Evolutionary conservation across 2,113 vertebrate genomes (phyloP).

Genomic region (Alosa alosa): DNA sequence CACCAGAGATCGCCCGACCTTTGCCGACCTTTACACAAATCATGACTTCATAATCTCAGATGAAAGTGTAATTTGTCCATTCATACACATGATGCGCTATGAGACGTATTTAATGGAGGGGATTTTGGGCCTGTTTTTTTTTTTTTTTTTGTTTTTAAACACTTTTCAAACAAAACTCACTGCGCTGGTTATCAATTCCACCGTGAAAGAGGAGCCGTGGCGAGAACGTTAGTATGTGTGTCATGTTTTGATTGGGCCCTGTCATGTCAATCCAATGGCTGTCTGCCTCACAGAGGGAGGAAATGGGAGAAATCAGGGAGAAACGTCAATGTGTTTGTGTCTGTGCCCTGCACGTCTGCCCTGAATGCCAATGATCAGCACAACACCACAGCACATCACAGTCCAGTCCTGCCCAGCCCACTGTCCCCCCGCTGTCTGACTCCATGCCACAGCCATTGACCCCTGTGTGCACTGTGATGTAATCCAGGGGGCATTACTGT

Average conservation of each 20-base stretch:
- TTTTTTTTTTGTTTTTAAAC: neutral
- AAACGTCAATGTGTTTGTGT: conserved; percentile 19
- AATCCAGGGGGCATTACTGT: neutral
- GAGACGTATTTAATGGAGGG: neutral
- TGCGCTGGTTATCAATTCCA: neutral
- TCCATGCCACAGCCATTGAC: neutral
- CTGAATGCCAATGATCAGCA: neutral
- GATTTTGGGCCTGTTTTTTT: neutral
- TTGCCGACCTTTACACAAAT: neutral
- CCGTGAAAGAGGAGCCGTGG: neutral
- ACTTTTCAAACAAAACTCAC: neutral
- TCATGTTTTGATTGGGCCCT: neutral
- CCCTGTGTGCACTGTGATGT: neutral
- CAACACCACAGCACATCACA: too few species aligned
- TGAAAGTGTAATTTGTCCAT: neutral
- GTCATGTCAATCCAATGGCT: neutral
- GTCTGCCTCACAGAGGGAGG: neutral
- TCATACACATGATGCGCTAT: neutral
- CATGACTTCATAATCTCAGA: neutral
- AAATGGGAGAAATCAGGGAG: neutral
- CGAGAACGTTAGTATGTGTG: neutral
- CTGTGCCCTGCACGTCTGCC: neutral
- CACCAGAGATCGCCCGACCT: neutral
- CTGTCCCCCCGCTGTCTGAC: neutral
- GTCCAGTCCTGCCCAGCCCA: neutral